Evolutionary conservation across 2,113 vertebrate species (phyloP).

Genomic region (Madoqua kirkii): DNA sequence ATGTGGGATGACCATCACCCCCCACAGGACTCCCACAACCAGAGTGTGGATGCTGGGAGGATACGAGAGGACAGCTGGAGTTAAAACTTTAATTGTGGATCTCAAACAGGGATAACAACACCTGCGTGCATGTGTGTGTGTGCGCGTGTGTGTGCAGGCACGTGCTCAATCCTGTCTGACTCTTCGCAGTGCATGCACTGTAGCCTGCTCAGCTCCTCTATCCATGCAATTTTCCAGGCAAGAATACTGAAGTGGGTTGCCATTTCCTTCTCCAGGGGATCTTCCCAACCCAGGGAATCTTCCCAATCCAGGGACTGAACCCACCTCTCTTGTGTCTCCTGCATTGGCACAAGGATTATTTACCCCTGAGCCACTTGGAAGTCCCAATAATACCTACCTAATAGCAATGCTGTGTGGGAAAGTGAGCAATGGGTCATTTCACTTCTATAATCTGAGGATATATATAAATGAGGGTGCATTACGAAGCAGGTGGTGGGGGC

Average conservation of each 20-base stretch:
- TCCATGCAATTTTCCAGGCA: neutral
- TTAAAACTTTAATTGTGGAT: neutral
- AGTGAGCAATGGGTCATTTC: neutral
- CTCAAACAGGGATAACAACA: neutral
- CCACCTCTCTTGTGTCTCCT: neutral
- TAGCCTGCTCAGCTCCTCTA: neutral
- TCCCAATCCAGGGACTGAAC: neutral
- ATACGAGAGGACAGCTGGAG: neutral
- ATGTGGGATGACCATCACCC: neutral
- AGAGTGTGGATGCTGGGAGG: neutral
- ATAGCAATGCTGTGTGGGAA: neutral
- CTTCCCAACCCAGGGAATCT: neutral
- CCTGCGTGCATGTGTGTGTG: accelerated
- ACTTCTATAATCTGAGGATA: neutral
- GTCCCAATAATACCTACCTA: neutral
- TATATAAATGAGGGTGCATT: neutral
- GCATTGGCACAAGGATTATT: neutral
- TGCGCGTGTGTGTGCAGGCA: accelerated
- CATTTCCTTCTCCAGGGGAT: neutral
- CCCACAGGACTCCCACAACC: neutral
- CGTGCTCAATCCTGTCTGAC: neutral
- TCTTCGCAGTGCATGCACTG: neutral
- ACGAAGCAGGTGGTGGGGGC: neutral
- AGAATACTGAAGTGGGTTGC: neutral
- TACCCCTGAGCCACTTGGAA: neutral